These are phyloP conservation scores for Gallinago media DNA, from an alignment of 2,113 vertebrate species.

Conservation along the genomic window DNA sequence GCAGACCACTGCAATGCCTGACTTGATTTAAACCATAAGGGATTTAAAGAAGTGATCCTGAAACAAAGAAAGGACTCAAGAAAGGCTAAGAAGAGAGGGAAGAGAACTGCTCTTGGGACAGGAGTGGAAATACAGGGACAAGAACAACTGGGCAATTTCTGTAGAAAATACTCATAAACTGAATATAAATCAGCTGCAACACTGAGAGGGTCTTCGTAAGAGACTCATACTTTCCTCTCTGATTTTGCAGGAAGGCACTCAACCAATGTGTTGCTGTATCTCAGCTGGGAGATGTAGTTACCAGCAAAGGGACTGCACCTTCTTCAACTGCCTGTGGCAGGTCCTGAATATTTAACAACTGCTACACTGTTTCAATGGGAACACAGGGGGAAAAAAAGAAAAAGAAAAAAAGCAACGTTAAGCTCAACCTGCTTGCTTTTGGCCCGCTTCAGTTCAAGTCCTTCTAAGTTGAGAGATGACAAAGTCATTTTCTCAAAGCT, in stretches of 20 bases:
- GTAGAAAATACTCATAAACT: background rate
- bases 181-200: background rate
- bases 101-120: background rate
- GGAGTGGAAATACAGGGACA: background rate
- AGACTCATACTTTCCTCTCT: background rate
- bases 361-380: background rate
- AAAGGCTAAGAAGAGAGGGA: background rate
- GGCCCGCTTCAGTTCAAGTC: background rate
- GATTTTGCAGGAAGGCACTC: background rate
- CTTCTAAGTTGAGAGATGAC: background rate
- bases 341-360: background rate
- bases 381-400: rapidly evolving
- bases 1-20: background rate
- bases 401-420: background rate
- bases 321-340: background rate
- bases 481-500: background rate
- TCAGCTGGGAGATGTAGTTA: background rate
- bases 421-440: background rate
- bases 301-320: background rate
- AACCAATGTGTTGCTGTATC: background rate
- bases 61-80: background rate
- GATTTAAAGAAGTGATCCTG: background rate
- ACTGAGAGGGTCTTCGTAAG: background rate
- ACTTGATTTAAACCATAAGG: background rate
- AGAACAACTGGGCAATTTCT: background rate